Conservation (phyloP, 2,888 invertebrate genomes). For the Iphiclides podalirius region DNA sequence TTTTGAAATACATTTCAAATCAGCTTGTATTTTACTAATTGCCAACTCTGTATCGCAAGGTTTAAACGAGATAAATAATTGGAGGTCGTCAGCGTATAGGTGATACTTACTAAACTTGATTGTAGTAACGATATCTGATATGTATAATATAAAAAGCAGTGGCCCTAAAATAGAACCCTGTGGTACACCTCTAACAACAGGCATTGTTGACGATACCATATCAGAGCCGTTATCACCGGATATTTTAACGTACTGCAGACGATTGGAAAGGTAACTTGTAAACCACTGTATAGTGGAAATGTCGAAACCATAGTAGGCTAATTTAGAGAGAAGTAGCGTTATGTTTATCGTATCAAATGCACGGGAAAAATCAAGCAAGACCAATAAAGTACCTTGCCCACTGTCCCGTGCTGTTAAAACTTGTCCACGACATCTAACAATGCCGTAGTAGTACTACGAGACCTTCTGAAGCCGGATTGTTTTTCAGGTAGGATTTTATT, state of each 20-base stretch:
- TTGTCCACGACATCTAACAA: not conserved
- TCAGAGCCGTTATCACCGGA: too few species aligned
- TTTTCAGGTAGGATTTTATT: not conserved
- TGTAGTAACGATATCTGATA: not conserved
- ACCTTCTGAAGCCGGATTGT: not conserved
- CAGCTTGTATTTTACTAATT: not conserved
- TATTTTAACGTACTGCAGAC: too few species aligned
- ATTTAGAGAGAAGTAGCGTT: not conserved
- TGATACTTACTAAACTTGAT: not conserved
- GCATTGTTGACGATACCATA: too few species aligned
- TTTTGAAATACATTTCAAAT: not conserved
- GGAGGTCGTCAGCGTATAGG: not conserved
- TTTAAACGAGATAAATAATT: not conserved
- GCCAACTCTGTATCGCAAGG: not conserved
- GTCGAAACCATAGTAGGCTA: not conserved
- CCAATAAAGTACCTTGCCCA: slow-evolving; percentile 16
- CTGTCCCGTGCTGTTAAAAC: slow-evolving; percentile 20
- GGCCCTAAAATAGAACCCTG: too few species aligned
- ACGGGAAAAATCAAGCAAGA: not conserved
- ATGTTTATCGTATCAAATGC: not conserved
- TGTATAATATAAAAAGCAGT: too few species aligned
- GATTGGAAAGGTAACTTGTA: too few species aligned
- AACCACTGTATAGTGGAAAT: not conserved
- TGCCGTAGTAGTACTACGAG: not conserved
- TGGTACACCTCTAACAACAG: too few species aligned